Evolutionary conservation across 2,888 invertebrate species (phyloP), one percentile per base, ranked within the genome.

Genomic region (Venustoraphidia nigricollis): DNA sequence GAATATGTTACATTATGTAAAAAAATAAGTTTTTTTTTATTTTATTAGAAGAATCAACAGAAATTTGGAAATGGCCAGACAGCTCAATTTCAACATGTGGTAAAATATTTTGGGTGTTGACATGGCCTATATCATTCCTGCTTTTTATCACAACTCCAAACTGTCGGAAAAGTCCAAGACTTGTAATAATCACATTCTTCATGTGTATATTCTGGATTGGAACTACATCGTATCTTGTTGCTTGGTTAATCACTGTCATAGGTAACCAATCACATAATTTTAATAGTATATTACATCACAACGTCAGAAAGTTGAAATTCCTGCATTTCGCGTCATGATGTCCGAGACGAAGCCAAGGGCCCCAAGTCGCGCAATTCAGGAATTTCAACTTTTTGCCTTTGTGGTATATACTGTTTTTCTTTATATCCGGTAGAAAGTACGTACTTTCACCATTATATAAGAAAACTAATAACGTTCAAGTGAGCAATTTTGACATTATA

Each of bases 171-270:
- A 68, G 69, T 51, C 73, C 70, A 1, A 68, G 67, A 13, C 66
- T 82, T 17, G 84, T 77, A 57, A 71, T 79, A 0, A 53, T 82
- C 1, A 86, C 89, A 1, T 89, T 92, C 60, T 49, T 77, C 9
- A 81, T 89, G 79, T 87, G 88, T 59, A 75, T 89, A 48, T 66
- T 79, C 1, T 92, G 90, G 88, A 86, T 92, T 52, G 86, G 83
- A 0, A 65, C 73, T 2, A 76, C 85, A 8, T 86, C 90, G 0
- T 92, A 91, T 61, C 53, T 88, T n/a, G 82, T 85, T 41, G 84
- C 89, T 17, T 92, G 90, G 88, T 77, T 88, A 59, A 87, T 90
- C 47, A 82, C 89, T 47, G 71, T 80, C 41, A 72, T 89, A 50
- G 90, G 89, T 88, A 68, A 17, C 17, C 17, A 4, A 17, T 17